Evolutionary conservation across 2,797 vertebrate genomes (phyloP).

Genomic region (Coreius guichenoti): DNA sequence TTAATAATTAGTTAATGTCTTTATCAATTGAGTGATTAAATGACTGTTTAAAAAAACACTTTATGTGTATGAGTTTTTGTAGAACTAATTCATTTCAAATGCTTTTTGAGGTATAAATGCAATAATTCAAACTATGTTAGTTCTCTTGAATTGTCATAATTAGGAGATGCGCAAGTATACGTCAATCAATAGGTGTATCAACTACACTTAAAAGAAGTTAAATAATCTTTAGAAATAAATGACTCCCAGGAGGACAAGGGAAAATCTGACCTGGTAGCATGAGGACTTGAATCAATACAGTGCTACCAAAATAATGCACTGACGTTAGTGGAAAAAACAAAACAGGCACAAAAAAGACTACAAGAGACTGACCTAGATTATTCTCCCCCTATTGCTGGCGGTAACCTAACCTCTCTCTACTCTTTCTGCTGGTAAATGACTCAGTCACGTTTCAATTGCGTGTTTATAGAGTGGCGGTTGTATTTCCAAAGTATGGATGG

Average conservation of each 20-base stretch:
- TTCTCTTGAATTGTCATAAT: not conserved
- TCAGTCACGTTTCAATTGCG: slow-evolving; percentile 54
- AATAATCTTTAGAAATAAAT: slow-evolving; percentile 7
- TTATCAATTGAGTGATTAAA: not conserved
- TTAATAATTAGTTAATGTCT: not conserved
- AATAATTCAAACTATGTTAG: not conserved
- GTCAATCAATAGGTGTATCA: not conserved
- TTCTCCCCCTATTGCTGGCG: slow-evolving; percentile 52
- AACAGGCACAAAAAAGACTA: slow-evolving; percentile 30
- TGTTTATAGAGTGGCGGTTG: slow-evolving; percentile 38
- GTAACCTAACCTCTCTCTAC: slow-evolving; percentile 62
- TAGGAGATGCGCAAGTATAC: not conserved
- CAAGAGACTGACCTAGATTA: slow-evolving; percentile 67
- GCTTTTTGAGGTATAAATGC: not conserved
- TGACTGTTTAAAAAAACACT: not conserved
- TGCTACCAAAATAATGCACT: slow-evolving; percentile 30
- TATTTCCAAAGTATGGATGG: not conserved
- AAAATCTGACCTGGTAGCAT: slow-evolving; percentile 15
- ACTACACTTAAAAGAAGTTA: not conserved
- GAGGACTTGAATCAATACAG: not conserved
- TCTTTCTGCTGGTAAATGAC: slow-evolving; percentile 61
- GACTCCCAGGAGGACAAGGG: slow-evolving; percentile 14
- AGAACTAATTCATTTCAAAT: not conserved
- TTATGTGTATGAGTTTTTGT: not conserved
- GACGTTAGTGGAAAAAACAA: slow-evolving; percentile 54